Evolutionary conservation across 2,797 vertebrate genomes (phyloP).

Genomic region (Danio kyathit): DNA sequence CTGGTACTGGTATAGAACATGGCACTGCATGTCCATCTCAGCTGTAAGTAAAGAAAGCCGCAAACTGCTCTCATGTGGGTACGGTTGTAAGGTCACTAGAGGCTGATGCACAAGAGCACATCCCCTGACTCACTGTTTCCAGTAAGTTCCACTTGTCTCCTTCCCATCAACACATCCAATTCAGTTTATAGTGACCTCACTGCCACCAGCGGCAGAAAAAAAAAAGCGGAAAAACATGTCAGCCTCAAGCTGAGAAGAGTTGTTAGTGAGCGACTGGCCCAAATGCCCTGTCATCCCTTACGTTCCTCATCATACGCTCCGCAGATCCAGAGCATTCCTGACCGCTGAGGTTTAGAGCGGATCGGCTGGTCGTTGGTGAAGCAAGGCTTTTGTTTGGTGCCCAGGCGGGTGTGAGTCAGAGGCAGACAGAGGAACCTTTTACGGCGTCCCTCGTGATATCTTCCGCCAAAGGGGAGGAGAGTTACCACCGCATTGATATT

Average conservation of each 20-base stretch:
- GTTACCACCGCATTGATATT: conserved; percentile 29
- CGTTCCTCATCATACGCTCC: conserved; percentile 25
- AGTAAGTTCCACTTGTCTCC: conserved; percentile 42
- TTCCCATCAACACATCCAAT: conserved; percentile 39
- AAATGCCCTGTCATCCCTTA: conserved; percentile 42
- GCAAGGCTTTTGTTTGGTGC: conserved; percentile 49
- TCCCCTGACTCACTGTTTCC: conserved; percentile 50
- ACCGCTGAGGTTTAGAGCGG: conserved; percentile 50
- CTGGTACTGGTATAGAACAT: neutral
- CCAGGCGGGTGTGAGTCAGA: conserved; percentile 54
- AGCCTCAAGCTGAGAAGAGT: conserved; percentile 27
- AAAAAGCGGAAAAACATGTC: conserved; percentile 14
- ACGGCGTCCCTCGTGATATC: conserved; percentile 35
- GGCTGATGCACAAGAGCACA: conserved; percentile 57
- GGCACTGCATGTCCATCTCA: neutral
- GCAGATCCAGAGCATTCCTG: conserved; percentile 58
- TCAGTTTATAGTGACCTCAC: conserved; percentile 52
- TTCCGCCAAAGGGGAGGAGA: conserved; percentile 43
- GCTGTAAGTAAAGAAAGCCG: neutral
- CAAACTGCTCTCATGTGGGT: conserved; percentile 57
- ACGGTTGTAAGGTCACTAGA: conserved; percentile 75
- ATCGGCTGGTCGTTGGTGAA: conserved; percentile 37
- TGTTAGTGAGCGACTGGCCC: conserved; percentile 16
- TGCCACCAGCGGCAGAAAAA: conserved; percentile 22
- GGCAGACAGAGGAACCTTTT: conserved; percentile 57